Conservation (phyloP, 2,113 vertebrate genomes). For the Felis catus region F.catus_Fca126_mat1.0 CM031422.1:9156501-9157000, state of each 20-base stretch:
- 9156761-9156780: background rate
- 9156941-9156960: background rate
- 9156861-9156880: background rate
- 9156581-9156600: conserved; percentile 55
- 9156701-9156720: conserved; percentile 4
- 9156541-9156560: conserved; percentile 27
- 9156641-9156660: conserved; percentile 33
- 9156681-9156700: conserved; percentile 44
- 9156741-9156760: background rate
- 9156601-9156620: conserved; percentile 39
- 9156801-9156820: background rate
- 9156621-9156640: conserved; percentile 7
- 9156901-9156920: background rate
- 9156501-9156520: conserved; percentile 31
- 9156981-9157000: conserved; percentile 8
- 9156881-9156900: background rate
- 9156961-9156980: background rate
- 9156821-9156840: background rate
- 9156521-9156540: conserved; percentile 33
- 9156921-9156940: background rate
- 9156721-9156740: conserved; percentile 9
- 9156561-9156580: conserved; percentile 8
- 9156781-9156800: background rate
- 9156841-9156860: background rate
- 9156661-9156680: conserved; percentile 40